These are phyloP conservation scores for Hyperopisus bebe DNA, from an alignment of 2,113 vertebrate species.

Conservation along the genomic window DNA sequence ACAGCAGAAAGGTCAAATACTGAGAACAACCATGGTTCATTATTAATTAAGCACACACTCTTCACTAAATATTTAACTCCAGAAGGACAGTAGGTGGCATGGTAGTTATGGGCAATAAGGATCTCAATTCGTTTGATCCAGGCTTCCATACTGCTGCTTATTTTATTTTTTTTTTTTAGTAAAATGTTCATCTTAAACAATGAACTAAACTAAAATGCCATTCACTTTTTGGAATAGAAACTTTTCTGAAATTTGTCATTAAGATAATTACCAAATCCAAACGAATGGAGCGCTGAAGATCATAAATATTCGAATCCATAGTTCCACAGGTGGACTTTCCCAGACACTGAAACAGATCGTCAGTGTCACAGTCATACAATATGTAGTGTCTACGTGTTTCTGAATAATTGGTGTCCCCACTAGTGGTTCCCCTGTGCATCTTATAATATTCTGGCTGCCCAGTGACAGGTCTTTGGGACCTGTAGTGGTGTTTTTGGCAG, in stretches of 20 bases:
- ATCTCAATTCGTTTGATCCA: neutral
- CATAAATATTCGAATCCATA: neutral
- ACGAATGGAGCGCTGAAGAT: neutral
- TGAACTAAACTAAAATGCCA: neutral
- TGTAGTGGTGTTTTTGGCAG: neutral
- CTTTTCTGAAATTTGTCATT: neutral
- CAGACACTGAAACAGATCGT: neutral
- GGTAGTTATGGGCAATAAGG: neutral
- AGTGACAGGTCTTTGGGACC: neutral
- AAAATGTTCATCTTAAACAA: neutral
- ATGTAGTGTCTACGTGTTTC: neutral
- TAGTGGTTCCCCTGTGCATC: neutral
- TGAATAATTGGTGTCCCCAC: neutral
- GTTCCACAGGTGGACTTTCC: neutral
- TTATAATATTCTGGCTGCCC: neutral
- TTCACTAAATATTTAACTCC: constrained; percentile 7
- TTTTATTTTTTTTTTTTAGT: neutral
- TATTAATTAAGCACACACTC: neutral
- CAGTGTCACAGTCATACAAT: neutral
- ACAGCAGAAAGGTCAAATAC: neutral
- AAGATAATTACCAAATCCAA: neutral
- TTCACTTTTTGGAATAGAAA: neutral
- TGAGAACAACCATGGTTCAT: neutral
- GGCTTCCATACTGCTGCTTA: neutral
- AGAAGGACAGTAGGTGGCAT: neutral